Conservation (phyloP, 2,113 vertebrate genomes). For the Myotis brandtii region DNA sequence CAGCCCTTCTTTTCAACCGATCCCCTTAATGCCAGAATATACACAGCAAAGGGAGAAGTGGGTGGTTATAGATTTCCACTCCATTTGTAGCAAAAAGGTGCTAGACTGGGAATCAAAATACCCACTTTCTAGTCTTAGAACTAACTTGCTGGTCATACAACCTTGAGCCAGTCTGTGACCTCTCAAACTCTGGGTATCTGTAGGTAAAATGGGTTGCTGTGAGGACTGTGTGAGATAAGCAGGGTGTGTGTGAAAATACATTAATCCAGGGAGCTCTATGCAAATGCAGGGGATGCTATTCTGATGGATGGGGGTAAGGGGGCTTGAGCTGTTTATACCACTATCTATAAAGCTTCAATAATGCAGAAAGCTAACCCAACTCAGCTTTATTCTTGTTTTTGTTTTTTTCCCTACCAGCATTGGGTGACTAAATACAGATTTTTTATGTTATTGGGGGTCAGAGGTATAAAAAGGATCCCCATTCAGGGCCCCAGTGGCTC, state of each 20-base stretch:
- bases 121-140: not conserved
- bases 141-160: not conserved
- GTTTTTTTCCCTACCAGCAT: not conserved
- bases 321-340: not conserved
- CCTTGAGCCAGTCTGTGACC: not conserved
- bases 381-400: not conserved
- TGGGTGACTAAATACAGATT: not conserved
- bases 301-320: not conserved
- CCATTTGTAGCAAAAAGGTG: conserved; percentile 33
- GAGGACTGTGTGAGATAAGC: not conserved
- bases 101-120: conserved; percentile 17
- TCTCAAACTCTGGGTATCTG: not conserved
- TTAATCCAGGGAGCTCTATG: not conserved
- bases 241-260: not conserved
- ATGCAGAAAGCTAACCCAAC: not conserved
- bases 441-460: not conserved
- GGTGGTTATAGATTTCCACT: conserved; percentile 75
- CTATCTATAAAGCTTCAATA: not conserved
- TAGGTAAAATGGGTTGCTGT: not conserved
- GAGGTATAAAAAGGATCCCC: not conserved
- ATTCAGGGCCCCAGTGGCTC: not conserved
- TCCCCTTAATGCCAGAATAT: conserved; percentile 66
- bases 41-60: conserved; percentile 55
- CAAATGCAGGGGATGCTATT: not conserved
- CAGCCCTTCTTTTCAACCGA: conserved; percentile 9